These are phyloP conservation scores for Trissoscelio sp. DNA, from an alignment of 2,888 invertebrate species.

Conservation along the genomic window DNA sequence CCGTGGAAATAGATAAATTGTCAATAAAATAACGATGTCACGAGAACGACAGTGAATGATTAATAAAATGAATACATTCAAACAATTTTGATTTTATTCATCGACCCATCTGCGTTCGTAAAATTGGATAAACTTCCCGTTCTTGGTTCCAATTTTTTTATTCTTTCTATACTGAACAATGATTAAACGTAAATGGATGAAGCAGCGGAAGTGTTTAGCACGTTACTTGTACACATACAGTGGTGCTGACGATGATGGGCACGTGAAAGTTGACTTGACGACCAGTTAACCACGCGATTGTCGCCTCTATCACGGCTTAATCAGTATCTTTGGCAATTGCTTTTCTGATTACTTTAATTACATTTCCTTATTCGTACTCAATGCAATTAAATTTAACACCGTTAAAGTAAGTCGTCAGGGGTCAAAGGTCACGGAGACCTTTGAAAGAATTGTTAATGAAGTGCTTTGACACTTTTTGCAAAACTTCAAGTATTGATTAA, in stretches of 20 bases:
- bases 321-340: slow-evolving; percentile 46
- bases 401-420: no score
- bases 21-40: slow-evolving; percentile 80
- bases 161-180: slow-evolving; percentile 46
- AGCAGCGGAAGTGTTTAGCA: slow-evolving; percentile 62
- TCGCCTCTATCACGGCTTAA: slow-evolving; percentile 46
- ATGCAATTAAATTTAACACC: slow-evolving; percentile 30
- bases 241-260: slow-evolving; percentile 47
- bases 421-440: no score
- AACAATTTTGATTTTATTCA: slow-evolving; percentile 64
- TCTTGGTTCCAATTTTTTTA: slow-evolving; percentile 12
- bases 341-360: slow-evolving; percentile 60
- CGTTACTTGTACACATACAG: slow-evolving; percentile 38
- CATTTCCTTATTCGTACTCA: slow-evolving; percentile 43
- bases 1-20: slow-evolving; percentile 78
- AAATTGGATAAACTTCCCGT: slow-evolving; percentile 33
- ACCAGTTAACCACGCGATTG: slow-evolving; percentile 53
- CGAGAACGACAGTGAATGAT: slow-evolving; percentile 80
- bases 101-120: background rate
- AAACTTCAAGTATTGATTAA: no score
- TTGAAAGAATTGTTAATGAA: no score
- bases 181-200: slow-evolving; percentile 57
- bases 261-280: slow-evolving; percentile 61
- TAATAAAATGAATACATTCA: slow-evolving; percentile 82
- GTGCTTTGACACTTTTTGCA: no score